Base-by-base conservation (phyloP, 2,113 vertebrate genomes). In the Thunnus thynnus region DNA sequence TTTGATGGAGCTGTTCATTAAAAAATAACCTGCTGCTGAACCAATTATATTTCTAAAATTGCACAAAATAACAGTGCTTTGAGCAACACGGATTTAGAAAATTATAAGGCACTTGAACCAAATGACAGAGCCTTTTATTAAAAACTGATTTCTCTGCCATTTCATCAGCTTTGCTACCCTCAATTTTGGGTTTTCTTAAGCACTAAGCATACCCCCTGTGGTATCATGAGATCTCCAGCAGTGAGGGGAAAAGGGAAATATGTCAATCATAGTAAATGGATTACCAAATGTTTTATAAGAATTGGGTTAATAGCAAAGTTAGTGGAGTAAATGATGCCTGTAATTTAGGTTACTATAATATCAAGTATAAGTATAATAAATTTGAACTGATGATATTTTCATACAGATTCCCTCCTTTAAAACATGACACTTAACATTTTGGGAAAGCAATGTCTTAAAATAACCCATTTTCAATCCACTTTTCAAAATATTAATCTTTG, bases 21-120 rank as follows among this genome's bases (percentile, higher is more conserved):
- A 32, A 66, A 76, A 32, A 66, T 6, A 57, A 57, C 52, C 22
- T 71, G 41, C 62, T 44, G 36, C 46, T 72, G 16, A 73, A 44
- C 52, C 8, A 72, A 64, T 64, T 70, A 20, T 46, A 62, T 41
- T 8, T 46, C 30, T 54, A 20, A 55, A 30, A 20, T 55, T 69
- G 36, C 20, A 20, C 5, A 55, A 55, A 18, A 41, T 20, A 16
- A 71, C 13, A 36, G 2, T 7, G 27, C 14, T 36, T 41, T 57
- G 3, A 55, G 47, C 17, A 18, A 36, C 13, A 8, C 46, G 20
- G 11, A 67, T 47, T n/a, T 46, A 17, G 54, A 67, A 44, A 68
- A 60, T 61, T 22, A 4, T 47, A 27, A 47, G 9, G 13, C 16
- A 14, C 30, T 54, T 62, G 17, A 62, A 20, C 16, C 13, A 63